These are phyloP conservation scores for Epizoanthus ramosus DNA, from an alignment of 92 coral and sea anemone genomes.

Conservation along the genomic window DNA sequence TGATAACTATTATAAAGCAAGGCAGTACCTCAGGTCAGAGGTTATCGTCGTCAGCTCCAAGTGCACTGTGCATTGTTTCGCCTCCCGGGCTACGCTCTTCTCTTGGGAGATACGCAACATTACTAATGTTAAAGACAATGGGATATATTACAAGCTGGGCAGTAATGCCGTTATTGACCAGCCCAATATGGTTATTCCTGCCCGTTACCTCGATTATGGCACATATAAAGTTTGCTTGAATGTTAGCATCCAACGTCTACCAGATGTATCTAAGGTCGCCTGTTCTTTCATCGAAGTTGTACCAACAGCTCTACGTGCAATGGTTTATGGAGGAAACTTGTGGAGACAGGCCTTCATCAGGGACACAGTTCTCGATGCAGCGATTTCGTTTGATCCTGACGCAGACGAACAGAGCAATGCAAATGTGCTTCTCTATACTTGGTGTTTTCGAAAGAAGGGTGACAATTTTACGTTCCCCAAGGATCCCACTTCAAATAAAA, in stretches of 20 bases:
- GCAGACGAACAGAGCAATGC: conserved; percentile 10
- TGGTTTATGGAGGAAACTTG: conserved; percentile 59
- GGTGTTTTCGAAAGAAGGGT: conserved; percentile 63
- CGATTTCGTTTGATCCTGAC: conserved; percentile 69
- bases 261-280: conserved; percentile 41
- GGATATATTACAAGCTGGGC: background rate
- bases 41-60: conserved; percentile 60
- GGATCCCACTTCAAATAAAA: background rate
- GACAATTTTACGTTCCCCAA: conserved; percentile 58
- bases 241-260: conserved; percentile 55
- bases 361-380: conserved; percentile 47
- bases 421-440: conserved; percentile 38
- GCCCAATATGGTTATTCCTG: conserved; percentile 49
- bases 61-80: conserved; percentile 61
- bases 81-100: conserved; percentile 69
- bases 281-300: conserved; percentile 47
- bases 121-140: conserved; percentile 20
- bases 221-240: conserved; percentile 48
- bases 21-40: conserved; percentile 51
- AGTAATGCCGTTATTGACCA: background rate
- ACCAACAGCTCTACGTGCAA: conserved; percentile 62
- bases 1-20: conserved; percentile 16
- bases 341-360: conserved; percentile 61
- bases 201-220: conserved; percentile 53
- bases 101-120: conserved; percentile 51